Evolutionary conservation across 2,797 vertebrate species (phyloP).

Genomic region (Mallotus villosus): DNA sequence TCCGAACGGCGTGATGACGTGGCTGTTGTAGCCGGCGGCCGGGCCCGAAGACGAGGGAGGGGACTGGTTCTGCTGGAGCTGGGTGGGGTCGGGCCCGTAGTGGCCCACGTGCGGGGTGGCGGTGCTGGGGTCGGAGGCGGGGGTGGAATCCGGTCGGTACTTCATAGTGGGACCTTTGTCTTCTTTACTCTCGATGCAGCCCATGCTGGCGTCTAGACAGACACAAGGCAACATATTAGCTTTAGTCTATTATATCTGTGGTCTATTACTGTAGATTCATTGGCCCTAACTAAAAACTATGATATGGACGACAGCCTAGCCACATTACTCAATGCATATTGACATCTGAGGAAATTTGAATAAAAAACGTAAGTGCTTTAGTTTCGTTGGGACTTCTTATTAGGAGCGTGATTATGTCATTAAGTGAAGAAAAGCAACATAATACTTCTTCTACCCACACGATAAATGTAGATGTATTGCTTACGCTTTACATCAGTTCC

Average conservation of each 20-base stretch:
- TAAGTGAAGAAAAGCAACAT: no score
- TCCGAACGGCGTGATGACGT: constrained; percentile 88
- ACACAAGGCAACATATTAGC: no score
- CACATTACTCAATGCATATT: neutral
- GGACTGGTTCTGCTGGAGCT: constrained; percentile 77
- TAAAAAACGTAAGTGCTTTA: no score
- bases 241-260: no score
- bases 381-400: no score
- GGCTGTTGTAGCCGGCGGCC: constrained; percentile 82
- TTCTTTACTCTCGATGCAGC: constrained; percentile 95
- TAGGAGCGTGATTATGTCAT: neutral
- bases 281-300: neutral
- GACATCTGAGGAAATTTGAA: neutral
- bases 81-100: constrained; percentile 86
- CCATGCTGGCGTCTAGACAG: constrained; percentile 80
- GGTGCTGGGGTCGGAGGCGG: constrained; percentile 73
- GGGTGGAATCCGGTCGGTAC: constrained; percentile 81
- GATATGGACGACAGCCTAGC: neutral
- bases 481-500: constrained; percentile 16
- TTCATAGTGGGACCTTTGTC: constrained; percentile 88
- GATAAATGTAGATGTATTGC: neutral
- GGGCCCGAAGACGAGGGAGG: constrained; percentile 74
- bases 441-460: neutral
- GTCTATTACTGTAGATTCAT: neutral
- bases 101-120: constrained; percentile 75